Percentiles rank a stretch among this genome's conserved stretches.
Evolutionary conservation across 1,140 invertebrate species (phyloP).

Genomic region (Sarcophaga peregrina): DNA sequence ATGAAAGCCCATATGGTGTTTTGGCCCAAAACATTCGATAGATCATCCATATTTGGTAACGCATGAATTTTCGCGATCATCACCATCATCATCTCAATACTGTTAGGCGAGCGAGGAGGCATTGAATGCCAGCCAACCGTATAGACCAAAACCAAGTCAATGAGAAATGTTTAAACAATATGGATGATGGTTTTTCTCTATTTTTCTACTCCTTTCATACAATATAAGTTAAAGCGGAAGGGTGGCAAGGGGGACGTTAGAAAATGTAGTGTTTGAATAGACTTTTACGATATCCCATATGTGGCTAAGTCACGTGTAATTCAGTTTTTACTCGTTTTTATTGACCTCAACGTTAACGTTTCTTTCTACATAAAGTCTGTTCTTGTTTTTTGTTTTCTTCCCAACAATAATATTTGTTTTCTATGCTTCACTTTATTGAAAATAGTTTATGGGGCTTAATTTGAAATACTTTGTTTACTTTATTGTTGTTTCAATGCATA

Average conservation of each 20-base stretch:
- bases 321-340: constrained; percentile 29
- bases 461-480: no score
- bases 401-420: no score
- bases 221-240: not conserved
- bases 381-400: not conserved
- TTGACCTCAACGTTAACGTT: constrained; percentile 26
- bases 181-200: no score
- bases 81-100: not conserved
- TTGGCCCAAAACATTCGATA: not conserved
- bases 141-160: no score
- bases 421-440: not conserved
- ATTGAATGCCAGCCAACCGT: no score
- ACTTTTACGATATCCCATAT: not conserved
- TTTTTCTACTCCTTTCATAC: not conserved
- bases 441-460: not conserved
- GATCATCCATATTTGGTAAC: constrained; percentile 33
- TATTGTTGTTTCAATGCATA: not conserved
- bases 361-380: no score
- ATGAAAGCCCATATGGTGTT: constrained; percentile 27
- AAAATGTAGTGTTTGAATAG: not conserved
- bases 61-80: constrained; percentile 31
- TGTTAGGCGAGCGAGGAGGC: not conserved
- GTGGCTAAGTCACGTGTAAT: constrained; percentile 34
- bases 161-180: no score
- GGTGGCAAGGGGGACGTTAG: no score